Evolutionary conservation across 2,888 invertebrate species (phyloP).

Genomic region (Prosapia bicincta): DNA sequence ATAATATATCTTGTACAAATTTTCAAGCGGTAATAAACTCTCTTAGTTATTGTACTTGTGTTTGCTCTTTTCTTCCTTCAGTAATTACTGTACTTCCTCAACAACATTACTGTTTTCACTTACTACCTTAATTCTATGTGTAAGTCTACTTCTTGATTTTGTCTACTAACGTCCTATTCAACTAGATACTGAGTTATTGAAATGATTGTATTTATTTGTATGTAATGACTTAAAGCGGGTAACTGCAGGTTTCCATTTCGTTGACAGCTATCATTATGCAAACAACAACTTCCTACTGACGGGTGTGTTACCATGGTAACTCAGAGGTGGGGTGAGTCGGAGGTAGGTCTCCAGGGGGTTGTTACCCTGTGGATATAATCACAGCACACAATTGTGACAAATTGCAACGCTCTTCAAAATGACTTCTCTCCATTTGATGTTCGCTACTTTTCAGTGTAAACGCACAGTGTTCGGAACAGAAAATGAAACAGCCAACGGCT

Average conservation of each 20-base stretch:
- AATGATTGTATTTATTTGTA: neutral
- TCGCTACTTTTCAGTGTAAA: neutral
- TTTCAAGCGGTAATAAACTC: too few species aligned
- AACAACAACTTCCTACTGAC: slow-evolving; percentile 26
- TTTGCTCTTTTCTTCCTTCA: too few species aligned
- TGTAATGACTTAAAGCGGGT: slow-evolving; percentile 11
- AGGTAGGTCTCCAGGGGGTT: neutral
- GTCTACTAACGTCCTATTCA: too few species aligned
- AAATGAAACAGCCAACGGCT: too few species aligned
- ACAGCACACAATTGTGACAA: slow-evolving; percentile 25
- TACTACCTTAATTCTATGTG: too few species aligned
- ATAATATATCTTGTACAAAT: too few species aligned
- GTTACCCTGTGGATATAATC: slow-evolving; percentile 16
- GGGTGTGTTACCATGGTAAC: slow-evolving; percentile 19
- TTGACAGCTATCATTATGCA: slow-evolving; percentile 26
- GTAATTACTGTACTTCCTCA: too few species aligned
- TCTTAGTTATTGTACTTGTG: too few species aligned
- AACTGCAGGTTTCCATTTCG: slow-evolving; percentile 11
- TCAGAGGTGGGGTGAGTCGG: neutral
- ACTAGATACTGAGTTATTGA: too few species aligned
- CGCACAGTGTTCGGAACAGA: too few species aligned
- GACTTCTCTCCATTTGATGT: neutral
- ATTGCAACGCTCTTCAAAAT: slow-evolving; percentile 17
- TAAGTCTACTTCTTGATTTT: too few species aligned
- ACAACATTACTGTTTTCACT: too few species aligned